These are phyloP conservation scores for Subacronicta megacephala DNA, from an alignment of 2,888 invertebrate species.

Conservation along the genomic window DNA sequence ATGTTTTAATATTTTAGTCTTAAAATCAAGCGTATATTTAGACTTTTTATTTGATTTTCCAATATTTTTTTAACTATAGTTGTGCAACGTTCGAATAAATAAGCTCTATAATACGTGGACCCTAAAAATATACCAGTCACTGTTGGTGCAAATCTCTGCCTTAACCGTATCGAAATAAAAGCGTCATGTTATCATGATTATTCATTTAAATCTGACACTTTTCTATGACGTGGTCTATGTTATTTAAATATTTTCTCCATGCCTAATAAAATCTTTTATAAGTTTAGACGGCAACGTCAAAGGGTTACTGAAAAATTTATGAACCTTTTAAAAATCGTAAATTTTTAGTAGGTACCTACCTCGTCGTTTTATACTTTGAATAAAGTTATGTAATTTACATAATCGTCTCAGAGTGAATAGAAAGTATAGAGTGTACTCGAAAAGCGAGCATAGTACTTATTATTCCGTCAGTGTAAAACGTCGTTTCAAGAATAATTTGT, in stretches of 20 bases:
- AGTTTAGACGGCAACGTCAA: conserved; percentile 24
- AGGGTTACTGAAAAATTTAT: conserved; percentile 37
- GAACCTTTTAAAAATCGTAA: conserved; percentile 45
- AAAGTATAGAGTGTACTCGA: conserved; percentile 22
- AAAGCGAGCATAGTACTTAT: conserved; percentile 9
- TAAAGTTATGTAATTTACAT: conserved; percentile 43
- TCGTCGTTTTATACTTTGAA: conserved; percentile 43
- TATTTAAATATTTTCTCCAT: conserved; percentile 24
- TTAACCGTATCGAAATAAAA: too few relatives aligned
- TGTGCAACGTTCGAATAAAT: too few relatives aligned
- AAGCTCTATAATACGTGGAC: too few relatives aligned
- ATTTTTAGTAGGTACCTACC: conserved; percentile 29
- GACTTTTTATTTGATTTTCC: too few relatives aligned
- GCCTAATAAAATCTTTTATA: conserved; percentile 29
- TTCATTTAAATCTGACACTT: too few relatives aligned
- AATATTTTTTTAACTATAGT: too few relatives aligned
- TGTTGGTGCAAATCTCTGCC: too few relatives aligned
- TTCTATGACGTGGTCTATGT: neutral
- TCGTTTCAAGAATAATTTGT: conserved; percentile 11
- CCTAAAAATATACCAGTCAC: too few relatives aligned
- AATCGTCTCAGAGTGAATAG: conserved; percentile 35
- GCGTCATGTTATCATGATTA: too few relatives aligned
- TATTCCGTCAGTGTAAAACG: conserved; percentile 23
- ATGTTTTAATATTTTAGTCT: too few relatives aligned
- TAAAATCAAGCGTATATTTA: too few relatives aligned